phyloP scores from a whole-genome alignment of 1,140 invertebrate genomes.

The Episyrphus balteatus region DNA sequence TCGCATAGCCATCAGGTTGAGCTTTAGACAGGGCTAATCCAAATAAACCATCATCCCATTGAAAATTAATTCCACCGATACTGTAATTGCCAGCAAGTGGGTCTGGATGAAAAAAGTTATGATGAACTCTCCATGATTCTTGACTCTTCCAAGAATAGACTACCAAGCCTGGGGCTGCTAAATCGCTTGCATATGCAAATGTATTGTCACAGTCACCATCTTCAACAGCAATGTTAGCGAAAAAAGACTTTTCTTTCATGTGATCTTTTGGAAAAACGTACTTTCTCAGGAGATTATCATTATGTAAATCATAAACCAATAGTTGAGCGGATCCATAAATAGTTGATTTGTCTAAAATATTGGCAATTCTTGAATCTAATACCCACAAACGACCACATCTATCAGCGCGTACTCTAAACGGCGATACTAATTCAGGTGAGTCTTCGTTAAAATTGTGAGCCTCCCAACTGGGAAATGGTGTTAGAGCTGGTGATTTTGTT shows the following conservation, averaged over 20 bases:
- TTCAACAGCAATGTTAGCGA: conserved; percentile 64
- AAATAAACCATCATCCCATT: conserved; percentile 65
- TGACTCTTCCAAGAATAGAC: conserved; percentile 58
- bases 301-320: conserved; percentile 60
- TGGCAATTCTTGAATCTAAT: conserved; percentile 56
- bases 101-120: conserved; percentile 60
- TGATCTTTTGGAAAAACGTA: conserved; percentile 50
- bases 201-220: conserved; percentile 54
- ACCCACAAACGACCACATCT: conserved; percentile 64
- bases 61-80: conserved; percentile 57
- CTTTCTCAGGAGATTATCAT: conserved; percentile 52
- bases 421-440: conserved; percentile 57
- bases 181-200: conserved; percentile 54
- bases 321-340: conserved; percentile 44
- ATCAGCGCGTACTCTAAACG: conserved; percentile 60
- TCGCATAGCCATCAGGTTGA: conserved; percentile 52
- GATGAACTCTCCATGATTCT: conserved; percentile 55
- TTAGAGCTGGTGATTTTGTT: conserved; percentile 51
- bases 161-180: conserved; percentile 51
- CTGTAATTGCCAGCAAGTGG: conserved; percentile 57
- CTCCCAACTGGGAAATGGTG: conserved; percentile 64
- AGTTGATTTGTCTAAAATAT: conserved; percentile 45
- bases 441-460: conserved; percentile 44
- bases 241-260: conserved; percentile 55
- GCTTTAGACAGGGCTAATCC: conserved; percentile 53